A percentile compares a stretch with the other conserved stretches of the same genome.
Conservation (phyloP, 2,797 vertebrate species). For the Graptemys geographica region DNA sequence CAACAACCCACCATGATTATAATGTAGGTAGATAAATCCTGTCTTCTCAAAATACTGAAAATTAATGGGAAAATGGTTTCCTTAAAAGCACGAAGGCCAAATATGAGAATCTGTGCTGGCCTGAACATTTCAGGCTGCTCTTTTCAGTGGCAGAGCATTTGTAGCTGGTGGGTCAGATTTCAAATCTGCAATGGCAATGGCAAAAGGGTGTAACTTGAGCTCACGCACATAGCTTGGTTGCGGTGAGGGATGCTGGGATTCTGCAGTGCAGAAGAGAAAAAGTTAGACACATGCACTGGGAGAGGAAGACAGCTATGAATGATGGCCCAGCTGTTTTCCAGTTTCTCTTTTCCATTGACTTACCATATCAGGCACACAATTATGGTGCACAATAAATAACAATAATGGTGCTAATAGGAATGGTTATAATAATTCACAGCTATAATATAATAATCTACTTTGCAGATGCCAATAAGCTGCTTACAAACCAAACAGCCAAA, state of each 20-base stretch:
- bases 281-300: neutral
- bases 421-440: neutral
- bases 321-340: neutral
- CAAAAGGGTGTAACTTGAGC: neutral
- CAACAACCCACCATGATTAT: neutral
- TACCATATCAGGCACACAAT: neutral
- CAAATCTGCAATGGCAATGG: neutral
- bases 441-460: neutral
- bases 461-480: neutral
- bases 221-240: neutral
- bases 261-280: neutral
- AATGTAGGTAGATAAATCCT: neutral
- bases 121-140: neutral
- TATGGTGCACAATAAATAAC: neutral
- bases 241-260: neutral
- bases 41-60: neutral
- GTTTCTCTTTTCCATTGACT: neutral
- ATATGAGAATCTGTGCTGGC: neutral
- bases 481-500: constrained; percentile 4
- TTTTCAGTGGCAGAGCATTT: neutral
- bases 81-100: neutral
- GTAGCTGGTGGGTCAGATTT: neutral
- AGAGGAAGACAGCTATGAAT: neutral
- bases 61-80: neutral
- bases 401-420: neutral